These are phyloP conservation scores for Drosophila pallidifrons DNA, from an alignment of 1,140 invertebrate species.

Conservation along the genomic window DNA sequence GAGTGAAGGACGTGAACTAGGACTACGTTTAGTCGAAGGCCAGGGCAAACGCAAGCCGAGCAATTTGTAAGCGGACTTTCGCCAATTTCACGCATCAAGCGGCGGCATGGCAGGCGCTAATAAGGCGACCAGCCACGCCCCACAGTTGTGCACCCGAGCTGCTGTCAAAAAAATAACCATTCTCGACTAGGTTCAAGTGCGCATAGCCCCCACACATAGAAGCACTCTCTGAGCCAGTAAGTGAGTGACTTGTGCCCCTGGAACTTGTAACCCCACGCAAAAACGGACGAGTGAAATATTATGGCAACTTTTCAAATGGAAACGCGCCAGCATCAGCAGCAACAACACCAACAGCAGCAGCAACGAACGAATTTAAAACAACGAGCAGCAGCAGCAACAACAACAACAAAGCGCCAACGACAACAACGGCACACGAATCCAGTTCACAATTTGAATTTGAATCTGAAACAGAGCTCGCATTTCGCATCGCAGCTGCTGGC, in stretches of 20 bases:
- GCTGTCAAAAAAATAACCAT: conserved; percentile 43
- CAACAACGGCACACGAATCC: conserved; percentile 31
- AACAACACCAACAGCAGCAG: conserved; percentile 34
- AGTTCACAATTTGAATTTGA: conserved; percentile 22
- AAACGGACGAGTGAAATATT: conserved; percentile 72
- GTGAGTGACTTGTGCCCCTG: conserved; percentile 17
- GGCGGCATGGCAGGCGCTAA: conserved; percentile 76
- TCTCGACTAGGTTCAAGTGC: conserved; percentile 52
- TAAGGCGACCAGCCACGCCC: conserved; percentile 73
- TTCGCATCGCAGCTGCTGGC: conserved; percentile 5
- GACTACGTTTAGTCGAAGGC: neutral
- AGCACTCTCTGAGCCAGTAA: conserved; percentile 5
- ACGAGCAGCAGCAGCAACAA: conserved; percentile 60
- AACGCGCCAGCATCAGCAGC: conserved; percentile 67
- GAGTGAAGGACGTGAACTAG: neutral
- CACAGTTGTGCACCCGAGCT: conserved; percentile 35
- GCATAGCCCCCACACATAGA: neutral
- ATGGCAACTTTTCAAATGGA: conserved; percentile 83
- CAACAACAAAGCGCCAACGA: conserved; percentile 41
- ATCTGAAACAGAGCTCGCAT: conserved; percentile 31
- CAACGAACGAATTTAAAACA: conserved; percentile 81
- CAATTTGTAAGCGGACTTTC: conserved; percentile 38
- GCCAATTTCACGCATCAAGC: conserved; percentile 77
- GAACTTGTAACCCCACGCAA: conserved; percentile 7
- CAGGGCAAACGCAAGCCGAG: conserved; percentile 8